These are phyloP conservation scores for Pterocles gutturalis DNA, from an alignment of 2,113 vertebrate species.

Conservation along the genomic window DNA sequence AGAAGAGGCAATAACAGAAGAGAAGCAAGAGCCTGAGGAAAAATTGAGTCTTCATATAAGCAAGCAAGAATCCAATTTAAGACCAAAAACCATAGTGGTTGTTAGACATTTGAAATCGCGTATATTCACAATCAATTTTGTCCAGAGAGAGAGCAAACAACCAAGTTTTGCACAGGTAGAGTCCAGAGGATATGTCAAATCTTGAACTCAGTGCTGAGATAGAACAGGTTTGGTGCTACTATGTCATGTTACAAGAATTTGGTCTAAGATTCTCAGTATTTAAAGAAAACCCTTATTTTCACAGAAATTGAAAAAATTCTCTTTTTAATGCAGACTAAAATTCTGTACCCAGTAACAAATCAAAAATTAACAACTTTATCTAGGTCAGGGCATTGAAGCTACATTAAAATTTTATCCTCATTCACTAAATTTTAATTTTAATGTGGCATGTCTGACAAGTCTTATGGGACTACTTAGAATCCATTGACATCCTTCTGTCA, in stretches of 20 bases:
- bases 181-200: not conserved
- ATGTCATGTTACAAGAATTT: not conserved
- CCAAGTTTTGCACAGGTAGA: not conserved
- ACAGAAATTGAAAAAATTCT: not conserved
- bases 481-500: slow-evolving; percentile 59
- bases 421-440: slow-evolving; percentile 59
- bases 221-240: not conserved
- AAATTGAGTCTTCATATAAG: not conserved
- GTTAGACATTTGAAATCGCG: not conserved
- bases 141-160: not conserved
- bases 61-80: not conserved
- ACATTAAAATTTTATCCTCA: slow-evolving; percentile 59
- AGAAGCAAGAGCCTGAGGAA: not conserved
- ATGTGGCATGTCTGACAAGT: slow-evolving; percentile 53
- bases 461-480: slow-evolving; percentile 34
- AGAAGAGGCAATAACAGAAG: not conserved
- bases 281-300: not conserved
- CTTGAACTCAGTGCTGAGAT: not conserved
- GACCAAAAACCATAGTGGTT: not conserved
- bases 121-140: not conserved
- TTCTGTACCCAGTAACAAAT: slow-evolving; percentile 35
- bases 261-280: not conserved
- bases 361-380: slow-evolving; percentile 68
- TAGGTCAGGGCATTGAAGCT: slow-evolving; percentile 54
- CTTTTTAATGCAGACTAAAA: slow-evolving; percentile 34